Conservation (phyloP, 2,888 invertebrate species). For the Cynaeus angustus region DNA sequence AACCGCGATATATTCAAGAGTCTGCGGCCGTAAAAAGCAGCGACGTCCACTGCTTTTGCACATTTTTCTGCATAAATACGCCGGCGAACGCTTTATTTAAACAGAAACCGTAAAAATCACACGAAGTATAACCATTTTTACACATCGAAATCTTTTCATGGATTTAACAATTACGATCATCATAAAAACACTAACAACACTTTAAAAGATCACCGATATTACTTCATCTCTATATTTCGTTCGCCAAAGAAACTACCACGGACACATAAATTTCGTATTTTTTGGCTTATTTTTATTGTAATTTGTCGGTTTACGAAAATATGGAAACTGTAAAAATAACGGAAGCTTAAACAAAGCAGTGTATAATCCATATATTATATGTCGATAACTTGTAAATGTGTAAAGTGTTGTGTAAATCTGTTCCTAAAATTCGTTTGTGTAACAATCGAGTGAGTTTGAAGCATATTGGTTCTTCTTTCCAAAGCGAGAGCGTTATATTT, state of each 20-base stretch:
- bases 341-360: too few relatives aligned
- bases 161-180: background rate
- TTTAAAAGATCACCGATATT: too few relatives aligned
- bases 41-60: constrained; percentile 21
- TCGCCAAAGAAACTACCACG: too few relatives aligned
- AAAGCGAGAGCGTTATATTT: constrained; percentile 52
- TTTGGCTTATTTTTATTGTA: too few relatives aligned
- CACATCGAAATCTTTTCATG: too few relatives aligned
- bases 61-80: constrained; percentile 37
- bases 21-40: constrained; percentile 27
- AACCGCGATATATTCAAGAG: constrained; percentile 36
- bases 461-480: constrained; percentile 48
- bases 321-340: too few relatives aligned
- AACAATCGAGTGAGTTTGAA: constrained; percentile 40
- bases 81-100: constrained; percentile 6
- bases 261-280: too few relatives aligned
- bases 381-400: constrained; percentile 9
- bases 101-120: constrained; percentile 5
- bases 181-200: too few relatives aligned
- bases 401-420: constrained; percentile 19
- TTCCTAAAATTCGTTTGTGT: constrained; percentile 30
- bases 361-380: too few relatives aligned
- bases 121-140: too few relatives aligned
- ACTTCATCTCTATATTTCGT: too few relatives aligned
- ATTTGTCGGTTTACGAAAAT: too few relatives aligned